phyloP scores from a whole-genome alignment of 2,113 vertebrate species.

The Artemisiospiza belli region DNA sequence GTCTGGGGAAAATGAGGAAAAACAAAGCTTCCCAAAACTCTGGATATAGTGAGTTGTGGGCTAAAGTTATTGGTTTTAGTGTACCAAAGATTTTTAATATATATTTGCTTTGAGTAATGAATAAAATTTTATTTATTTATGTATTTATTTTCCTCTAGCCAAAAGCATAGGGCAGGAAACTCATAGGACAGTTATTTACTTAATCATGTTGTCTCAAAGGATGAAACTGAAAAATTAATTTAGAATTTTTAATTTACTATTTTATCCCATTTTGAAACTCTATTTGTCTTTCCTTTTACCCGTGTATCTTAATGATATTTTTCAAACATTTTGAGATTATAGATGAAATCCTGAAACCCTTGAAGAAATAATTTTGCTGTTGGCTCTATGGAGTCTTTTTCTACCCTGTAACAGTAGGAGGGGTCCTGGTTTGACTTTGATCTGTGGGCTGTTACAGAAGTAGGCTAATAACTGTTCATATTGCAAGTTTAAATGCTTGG shows the following conservation, averaged over 20 bases:
- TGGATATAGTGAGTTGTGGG: not conserved
- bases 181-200: not conserved
- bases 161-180: not conserved
- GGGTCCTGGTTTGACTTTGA: not conserved
- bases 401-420: not conserved
- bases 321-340: not conserved
- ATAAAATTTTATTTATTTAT: not conserved
- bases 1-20: not conserved
- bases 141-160: not conserved
- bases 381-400: not conserved
- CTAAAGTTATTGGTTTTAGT: not conserved
- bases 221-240: conserved; percentile 32
- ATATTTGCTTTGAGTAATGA: not conserved
- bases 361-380: not conserved
- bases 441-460: not conserved
- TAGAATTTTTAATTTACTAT: not conserved
- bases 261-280: not conserved
- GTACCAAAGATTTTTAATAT: not conserved
- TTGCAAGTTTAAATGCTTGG: conserved; percentile 54
- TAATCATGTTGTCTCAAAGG: conserved; percentile 12
- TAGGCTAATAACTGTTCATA: not conserved
- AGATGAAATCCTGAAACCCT: not conserved
- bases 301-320: not conserved
- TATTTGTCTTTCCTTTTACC: not conserved
- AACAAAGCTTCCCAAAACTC: not conserved